A percentile compares a stretch with the other conserved stretches of the same genome.
phyloP scores from a whole-genome alignment of 1,140 invertebrate genomes.

The Melanaphis sacchari region DNA sequence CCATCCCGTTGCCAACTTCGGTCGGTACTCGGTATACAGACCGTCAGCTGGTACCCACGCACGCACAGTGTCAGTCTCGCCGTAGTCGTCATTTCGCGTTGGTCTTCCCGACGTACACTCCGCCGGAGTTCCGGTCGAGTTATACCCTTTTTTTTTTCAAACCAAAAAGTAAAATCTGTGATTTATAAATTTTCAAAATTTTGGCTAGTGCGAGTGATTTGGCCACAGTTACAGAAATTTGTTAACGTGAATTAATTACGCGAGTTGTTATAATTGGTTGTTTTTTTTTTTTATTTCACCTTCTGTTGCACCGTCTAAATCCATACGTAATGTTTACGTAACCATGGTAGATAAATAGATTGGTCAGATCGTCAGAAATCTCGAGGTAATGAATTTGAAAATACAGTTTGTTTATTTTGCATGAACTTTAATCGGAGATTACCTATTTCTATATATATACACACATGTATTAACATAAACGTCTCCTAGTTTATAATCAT shows the following conservation, averaged over 20 bases:
- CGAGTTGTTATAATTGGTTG: background rate
- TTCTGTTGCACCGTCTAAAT: background rate
- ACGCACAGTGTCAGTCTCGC: background rate
- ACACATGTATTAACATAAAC: background rate
- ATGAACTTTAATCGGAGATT: background rate
- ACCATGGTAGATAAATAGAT: conserved; percentile 48
- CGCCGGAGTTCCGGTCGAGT: background rate
- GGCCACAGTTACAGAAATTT: background rate
- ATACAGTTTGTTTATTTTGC: conserved; percentile 17
- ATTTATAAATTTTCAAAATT: background rate
- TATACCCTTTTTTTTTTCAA: background rate
- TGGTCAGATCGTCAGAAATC: background rate
- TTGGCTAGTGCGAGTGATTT: background rate
- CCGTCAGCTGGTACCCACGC: conserved; percentile 51
- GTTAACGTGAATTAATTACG: background rate
- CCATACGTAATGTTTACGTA: conserved; percentile 41
- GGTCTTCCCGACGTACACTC: background rate
- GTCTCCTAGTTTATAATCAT: background rate
- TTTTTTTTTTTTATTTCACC: background rate
- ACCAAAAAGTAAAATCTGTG: background rate
- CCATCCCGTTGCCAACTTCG: conserved; percentile 48
- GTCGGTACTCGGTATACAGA: conserved; percentile 10
- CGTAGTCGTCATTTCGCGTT: conserved; percentile 12
- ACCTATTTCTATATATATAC: background rate
- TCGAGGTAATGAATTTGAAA: conserved; percentile 33